These are phyloP conservation scores for Eulemur rubriventer DNA, from an alignment of 2,797 vertebrate species.

Conservation along the genomic window DNA sequence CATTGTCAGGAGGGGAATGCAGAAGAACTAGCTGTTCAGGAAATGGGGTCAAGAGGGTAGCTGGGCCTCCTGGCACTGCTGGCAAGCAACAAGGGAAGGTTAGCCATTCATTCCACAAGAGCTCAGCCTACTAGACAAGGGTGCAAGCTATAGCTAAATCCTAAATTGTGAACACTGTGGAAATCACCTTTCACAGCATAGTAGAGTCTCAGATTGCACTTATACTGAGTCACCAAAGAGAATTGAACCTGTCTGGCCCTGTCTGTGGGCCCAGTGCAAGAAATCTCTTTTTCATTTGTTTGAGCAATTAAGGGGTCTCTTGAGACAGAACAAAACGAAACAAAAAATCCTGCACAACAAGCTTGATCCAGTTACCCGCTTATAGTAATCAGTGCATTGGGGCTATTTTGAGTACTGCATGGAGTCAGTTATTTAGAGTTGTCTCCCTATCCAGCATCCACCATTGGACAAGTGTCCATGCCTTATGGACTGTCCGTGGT, in stretches of 20 bases:
- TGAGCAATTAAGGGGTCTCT: background rate
- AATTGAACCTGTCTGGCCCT: background rate
- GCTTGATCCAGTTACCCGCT: background rate
- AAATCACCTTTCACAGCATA: background rate
- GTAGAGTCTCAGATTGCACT: background rate
- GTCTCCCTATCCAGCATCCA: background rate
- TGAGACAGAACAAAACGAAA: slow-evolving; percentile 25
- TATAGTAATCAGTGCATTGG: background rate
- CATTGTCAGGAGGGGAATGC: background rate
- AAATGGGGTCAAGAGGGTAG: background rate
- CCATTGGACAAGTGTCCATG: background rate
- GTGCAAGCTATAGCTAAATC: background rate
- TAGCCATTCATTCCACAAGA: background rate
- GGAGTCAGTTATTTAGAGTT: background rate
- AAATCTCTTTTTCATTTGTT: background rate
- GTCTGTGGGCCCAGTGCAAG: background rate
- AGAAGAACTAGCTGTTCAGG: background rate
- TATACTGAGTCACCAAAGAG: background rate
- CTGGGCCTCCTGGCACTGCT: background rate
- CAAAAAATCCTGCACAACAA: background rate
- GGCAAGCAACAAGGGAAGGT: background rate
- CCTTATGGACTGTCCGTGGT: background rate
- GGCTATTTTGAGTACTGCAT: background rate
- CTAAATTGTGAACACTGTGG: background rate
- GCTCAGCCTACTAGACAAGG: background rate